Evolutionary conservation across 1,140 invertebrate species (phyloP), one percentile per base, ranked within the genome.

Genomic region (Drusus annulatus): DNA sequence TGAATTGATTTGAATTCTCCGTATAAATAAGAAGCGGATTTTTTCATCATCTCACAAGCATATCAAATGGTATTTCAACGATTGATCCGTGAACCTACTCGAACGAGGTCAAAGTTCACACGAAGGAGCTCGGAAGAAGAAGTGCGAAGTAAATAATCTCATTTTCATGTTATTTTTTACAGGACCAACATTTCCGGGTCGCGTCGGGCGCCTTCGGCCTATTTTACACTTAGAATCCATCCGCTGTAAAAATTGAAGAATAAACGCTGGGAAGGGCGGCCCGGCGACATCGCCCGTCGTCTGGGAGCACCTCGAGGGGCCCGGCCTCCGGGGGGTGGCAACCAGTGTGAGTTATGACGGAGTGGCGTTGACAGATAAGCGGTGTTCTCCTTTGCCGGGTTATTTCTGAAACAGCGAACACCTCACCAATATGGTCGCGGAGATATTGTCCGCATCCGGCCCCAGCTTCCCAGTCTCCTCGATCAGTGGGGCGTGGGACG

Each of bases 321-420:
- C 21, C 69, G 54, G 50, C 51, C 21, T 25, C 3, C 21, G 50
- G 0, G 17, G 68, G 45, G 45, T 21, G 31, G 62, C 1, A 28
- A n/a, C 23, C 15, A 31, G 51, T 23, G 54, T 79, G 78, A 79
- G 69, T 79, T 79, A 79, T 79, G 78, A 79, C 50, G 45, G 78
- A 79, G 78, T 79, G 78, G 65, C 68, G 78, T 15, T 79, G 78
- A 73, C 78, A 79, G 78, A 79, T 79, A 79, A 79, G 78, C 78
- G 69, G 56, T 63, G 78, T 79, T 79, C 78, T 50, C 69, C 69
- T 74, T 25, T 17, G 52, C 50, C 69, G 69, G 31, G 69, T 74
- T 74, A 74, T 74, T 74, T 74, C 69, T 74, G 69, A 74, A 74
- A 74, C 69, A 74, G 50, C 69, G 51, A 74, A 74, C 69, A 74